Evolutionary conservation across 2,113 vertebrate species (phyloP), one percentile per base, ranked within the genome.

Genomic region (Nyctereutes procyonoides): DNA sequence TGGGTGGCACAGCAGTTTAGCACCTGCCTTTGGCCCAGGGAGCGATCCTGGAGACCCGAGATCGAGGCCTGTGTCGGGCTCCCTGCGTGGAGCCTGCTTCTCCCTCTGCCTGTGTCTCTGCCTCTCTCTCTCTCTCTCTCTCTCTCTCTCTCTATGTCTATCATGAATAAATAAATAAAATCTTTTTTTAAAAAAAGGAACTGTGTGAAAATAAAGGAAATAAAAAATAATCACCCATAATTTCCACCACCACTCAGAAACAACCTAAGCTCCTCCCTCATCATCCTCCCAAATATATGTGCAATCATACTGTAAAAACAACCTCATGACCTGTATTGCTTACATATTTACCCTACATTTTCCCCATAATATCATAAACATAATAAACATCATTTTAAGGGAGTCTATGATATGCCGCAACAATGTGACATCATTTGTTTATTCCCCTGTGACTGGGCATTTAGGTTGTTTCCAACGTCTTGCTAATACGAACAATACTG

Each of bases 361-460:
- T 38, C 32, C 28, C 80, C 55, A 28, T 69, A 51, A 62, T 24
- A 80, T 74, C 22, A 62, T 60, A 90, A 82, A 51, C 48, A 74
- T 35, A 55, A 69, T 32, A 88, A 90, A 16, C 19, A 67, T 73
- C 35, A 90, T 79, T 84, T 92, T 79, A 69, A 97, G 32, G 2
- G 55, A 88, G 16, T 58, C 73, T 94, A 10, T 12, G 74, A 60
- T 63, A 51, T n/a, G 62, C 38, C 30, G 74, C 43, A 90, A 83
- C 14, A 83, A 76, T 88, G 73, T 79, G 38, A 17, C 15, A 19
- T 77, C 22, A 20, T 93, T 90, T 95, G 82, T 87, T 90, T 87
- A 55, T 69, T 48, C 48, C 53, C 74, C 51, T 67, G 19, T 19
- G 38, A 55, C 35, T 90, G 24, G 20, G 4, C 38, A 82, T 12